phyloP scores from a whole-genome alignment of 2,888 invertebrate genomes.

The Rotaria macrura region DNA sequence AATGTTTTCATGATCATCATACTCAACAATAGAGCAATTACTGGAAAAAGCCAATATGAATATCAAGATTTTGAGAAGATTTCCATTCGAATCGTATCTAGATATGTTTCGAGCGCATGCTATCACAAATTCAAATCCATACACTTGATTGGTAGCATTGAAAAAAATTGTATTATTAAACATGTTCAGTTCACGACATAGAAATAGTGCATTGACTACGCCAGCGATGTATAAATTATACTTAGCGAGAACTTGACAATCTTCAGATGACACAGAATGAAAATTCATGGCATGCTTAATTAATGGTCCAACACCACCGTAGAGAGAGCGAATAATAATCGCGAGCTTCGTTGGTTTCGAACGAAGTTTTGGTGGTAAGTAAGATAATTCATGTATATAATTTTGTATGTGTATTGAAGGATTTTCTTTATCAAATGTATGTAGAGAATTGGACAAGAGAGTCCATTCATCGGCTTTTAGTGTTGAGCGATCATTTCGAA shows the following conservation, averaged over 20 bases:
- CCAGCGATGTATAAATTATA: not conserved
- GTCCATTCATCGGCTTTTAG: not conserved
- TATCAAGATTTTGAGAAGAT: too few relatives aligned
- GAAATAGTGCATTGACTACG: too few relatives aligned
- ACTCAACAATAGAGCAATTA: too few relatives aligned
- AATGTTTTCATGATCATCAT: too few relatives aligned
- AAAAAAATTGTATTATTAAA: too few relatives aligned
- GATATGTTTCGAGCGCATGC: too few relatives aligned
- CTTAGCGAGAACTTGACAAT: not conserved
- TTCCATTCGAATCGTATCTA: too few relatives aligned
- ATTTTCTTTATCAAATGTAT: not conserved
- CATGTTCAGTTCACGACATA: too few relatives aligned
- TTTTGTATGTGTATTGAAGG: not conserved
- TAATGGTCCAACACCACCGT: not conserved
- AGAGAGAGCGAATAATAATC: not conserved
- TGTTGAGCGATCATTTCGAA: not conserved
- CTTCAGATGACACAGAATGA: not conserved
- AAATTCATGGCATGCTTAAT: not conserved
- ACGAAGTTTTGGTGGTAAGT: not conserved
- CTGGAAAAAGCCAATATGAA: too few relatives aligned
- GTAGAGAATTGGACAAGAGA: not conserved
- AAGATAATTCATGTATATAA: not conserved
- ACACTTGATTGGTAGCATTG: too few relatives aligned
- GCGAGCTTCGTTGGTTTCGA: not conserved
- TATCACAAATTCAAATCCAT: too few relatives aligned